Evolutionary conservation across 2,797 vertebrate species (phyloP).

Genomic region (Euphonia xanthogaster): DNA sequence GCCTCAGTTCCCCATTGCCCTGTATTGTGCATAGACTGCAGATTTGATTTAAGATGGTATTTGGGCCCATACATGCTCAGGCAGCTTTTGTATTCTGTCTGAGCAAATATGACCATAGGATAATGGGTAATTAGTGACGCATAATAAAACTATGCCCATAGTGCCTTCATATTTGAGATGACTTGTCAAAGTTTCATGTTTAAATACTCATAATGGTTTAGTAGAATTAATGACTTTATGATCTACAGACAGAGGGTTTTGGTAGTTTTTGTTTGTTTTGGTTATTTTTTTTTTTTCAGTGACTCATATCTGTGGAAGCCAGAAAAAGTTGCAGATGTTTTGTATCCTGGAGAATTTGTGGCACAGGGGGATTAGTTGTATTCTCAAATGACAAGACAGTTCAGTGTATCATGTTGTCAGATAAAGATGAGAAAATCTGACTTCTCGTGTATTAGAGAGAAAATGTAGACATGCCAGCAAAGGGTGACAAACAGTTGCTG

Average conservation of each 20-base stretch:
- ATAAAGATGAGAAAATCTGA: neutral
- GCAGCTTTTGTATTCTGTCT: neutral
- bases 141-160: neutral
- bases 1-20: neutral
- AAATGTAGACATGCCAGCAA: neutral
- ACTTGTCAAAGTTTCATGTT: neutral
- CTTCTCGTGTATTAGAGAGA: neutral
- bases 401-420: neutral
- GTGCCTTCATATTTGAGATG: neutral
- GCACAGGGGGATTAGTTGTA: neutral
- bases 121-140: neutral
- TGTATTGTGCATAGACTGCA: neutral
- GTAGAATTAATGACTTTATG: neutral
- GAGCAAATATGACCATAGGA: neutral
- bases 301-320: neutral
- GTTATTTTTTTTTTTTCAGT: neutral
- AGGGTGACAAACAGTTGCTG: neutral
- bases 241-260: neutral
- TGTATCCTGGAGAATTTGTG: neutral
- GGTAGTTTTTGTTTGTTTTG: too few species aligned
- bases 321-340: neutral
- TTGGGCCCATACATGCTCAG: too few species aligned
- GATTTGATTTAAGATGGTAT: constrained; percentile 24
- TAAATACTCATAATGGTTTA: neutral
- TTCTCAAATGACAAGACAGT: neutral